Conservation (phyloP, 1,140 invertebrate species). For the Pogonomyrmex barbatus region DNA sequence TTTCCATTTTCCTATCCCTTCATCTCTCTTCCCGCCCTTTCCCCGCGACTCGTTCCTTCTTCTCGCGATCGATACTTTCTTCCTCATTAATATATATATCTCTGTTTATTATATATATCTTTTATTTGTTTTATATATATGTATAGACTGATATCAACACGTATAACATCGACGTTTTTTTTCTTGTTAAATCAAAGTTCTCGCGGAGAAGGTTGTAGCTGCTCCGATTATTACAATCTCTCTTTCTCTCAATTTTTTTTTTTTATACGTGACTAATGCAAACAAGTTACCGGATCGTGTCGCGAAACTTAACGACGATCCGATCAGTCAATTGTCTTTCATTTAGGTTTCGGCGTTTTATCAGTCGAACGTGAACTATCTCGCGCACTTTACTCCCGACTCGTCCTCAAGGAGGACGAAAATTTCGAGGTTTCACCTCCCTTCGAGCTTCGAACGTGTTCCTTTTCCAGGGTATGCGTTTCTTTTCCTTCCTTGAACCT, state of each 20-base stretch:
- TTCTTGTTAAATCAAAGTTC: slow-evolving; percentile 40
- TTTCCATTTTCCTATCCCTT: no score
- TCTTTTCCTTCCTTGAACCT: neutral
- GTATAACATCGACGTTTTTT: slow-evolving; percentile 77
- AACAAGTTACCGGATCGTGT: slow-evolving; percentile 42
- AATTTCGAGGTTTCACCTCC: slow-evolving; percentile 60
- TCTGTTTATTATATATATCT: slow-evolving; percentile 76
- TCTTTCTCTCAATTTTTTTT: neutral
- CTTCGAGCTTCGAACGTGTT: slow-evolving; percentile 56
- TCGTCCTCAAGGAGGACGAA: slow-evolving; percentile 47
- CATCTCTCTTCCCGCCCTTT: neutral
- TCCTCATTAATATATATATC: slow-evolving; percentile 78
- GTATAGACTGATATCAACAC: slow-evolving; percentile 81
- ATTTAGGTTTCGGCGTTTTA: slow-evolving; percentile 70
- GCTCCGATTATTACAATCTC: slow-evolving; percentile 67
- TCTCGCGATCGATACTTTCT: slow-evolving; percentile 72
- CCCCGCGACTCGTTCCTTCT: slow-evolving; percentile 16
- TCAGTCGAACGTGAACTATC: slow-evolving; percentile 47
- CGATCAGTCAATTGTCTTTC: slow-evolving; percentile 55
- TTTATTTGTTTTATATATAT: slow-evolving; percentile 75
- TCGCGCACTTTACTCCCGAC: neutral
- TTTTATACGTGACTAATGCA: slow-evolving; percentile 45
- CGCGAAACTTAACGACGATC: slow-evolving; percentile 29
- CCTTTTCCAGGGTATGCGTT: neutral
- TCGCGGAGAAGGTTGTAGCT: slow-evolving; percentile 63